phyloP scores from a whole-genome alignment of 2,113 vertebrate genomes.

The Rattus rattus region DNA sequence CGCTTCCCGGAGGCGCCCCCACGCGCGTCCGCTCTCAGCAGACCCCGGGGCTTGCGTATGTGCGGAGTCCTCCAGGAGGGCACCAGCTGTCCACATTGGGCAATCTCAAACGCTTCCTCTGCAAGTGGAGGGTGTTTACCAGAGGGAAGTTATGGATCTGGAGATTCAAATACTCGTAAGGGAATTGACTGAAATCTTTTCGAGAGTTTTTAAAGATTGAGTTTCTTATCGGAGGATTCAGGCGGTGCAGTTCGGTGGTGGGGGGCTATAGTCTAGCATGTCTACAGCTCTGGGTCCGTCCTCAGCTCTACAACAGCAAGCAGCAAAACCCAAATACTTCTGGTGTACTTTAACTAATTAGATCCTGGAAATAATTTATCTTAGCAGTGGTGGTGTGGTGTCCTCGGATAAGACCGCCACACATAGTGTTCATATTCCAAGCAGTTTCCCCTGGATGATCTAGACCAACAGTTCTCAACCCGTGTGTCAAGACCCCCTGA shows the following conservation, averaged over 20 bases:
- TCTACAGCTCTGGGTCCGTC: background rate
- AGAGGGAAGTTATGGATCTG: background rate
- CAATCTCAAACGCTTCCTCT: conserved; percentile 35
- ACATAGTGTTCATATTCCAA: background rate
- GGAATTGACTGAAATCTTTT: background rate
- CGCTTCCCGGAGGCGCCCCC: background rate
- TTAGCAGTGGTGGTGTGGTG: background rate
- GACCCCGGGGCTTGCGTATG: background rate
- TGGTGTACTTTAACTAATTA: background rate
- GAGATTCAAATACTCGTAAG: background rate
- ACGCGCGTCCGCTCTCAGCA: background rate
- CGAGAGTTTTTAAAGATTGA: background rate
- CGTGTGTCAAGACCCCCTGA: background rate
- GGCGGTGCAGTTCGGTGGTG: background rate
- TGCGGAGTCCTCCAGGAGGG: background rate
- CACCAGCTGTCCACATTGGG: background rate
- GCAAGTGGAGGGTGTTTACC: background rate
- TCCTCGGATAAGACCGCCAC: background rate
- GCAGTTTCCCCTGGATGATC: background rate
- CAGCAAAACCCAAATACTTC: background rate
- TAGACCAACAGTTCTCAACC: background rate
- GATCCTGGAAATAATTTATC: conserved; percentile 12
- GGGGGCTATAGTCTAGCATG: background rate
- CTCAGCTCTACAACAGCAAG: background rate
- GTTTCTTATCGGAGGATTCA: too few species aligned